Conservation (phyloP, 1,140 invertebrate species). For the Zaprionus capensis region DNA sequence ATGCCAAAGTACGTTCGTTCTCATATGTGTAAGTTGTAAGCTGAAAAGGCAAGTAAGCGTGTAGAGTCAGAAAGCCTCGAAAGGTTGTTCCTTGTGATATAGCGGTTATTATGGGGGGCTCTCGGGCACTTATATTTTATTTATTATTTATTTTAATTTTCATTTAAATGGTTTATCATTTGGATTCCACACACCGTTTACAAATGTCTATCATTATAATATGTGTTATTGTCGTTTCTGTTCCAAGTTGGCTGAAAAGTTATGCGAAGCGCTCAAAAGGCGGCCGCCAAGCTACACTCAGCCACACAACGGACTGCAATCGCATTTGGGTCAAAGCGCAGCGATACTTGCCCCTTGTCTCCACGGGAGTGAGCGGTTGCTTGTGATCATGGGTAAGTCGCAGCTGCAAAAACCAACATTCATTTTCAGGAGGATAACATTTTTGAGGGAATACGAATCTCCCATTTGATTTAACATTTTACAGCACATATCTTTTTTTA, state of each 20-base stretch:
- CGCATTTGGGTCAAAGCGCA: constrained; percentile 21
- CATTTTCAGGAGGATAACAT: constrained; percentile 44
- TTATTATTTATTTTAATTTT: constrained; percentile 48
- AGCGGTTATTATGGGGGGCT: constrained; percentile 48
- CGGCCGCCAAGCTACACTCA: constrained; percentile 56
- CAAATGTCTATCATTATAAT: constrained; percentile 51
- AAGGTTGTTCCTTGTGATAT: constrained; percentile 20
- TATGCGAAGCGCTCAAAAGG: constrained; percentile 70
- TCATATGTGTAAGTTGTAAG: constrained; percentile 30
- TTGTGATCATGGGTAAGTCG: constrained; percentile 58
- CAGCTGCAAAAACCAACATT: constrained; percentile 38
- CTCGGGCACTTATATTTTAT: constrained; percentile 12
- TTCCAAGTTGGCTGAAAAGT: constrained; percentile 79
- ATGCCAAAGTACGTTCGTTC: constrained; percentile 30
- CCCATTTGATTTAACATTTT: neutral
- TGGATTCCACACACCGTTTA: constrained; percentile 40
- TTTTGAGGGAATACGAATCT: neutral
- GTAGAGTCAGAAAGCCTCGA: constrained; percentile 38
- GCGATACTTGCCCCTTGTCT: constrained; percentile 2
- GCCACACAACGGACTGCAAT: constrained; percentile 49
- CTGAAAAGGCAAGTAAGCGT: constrained; percentile 42
- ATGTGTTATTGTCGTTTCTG: constrained; percentile 77
- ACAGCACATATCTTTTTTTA: neutral
- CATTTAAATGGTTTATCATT: constrained; percentile 43
- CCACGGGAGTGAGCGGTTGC: neutral